phyloP scores from a whole-genome alignment of 1,140 invertebrate species.

The Chironomus tepperi region DNA sequence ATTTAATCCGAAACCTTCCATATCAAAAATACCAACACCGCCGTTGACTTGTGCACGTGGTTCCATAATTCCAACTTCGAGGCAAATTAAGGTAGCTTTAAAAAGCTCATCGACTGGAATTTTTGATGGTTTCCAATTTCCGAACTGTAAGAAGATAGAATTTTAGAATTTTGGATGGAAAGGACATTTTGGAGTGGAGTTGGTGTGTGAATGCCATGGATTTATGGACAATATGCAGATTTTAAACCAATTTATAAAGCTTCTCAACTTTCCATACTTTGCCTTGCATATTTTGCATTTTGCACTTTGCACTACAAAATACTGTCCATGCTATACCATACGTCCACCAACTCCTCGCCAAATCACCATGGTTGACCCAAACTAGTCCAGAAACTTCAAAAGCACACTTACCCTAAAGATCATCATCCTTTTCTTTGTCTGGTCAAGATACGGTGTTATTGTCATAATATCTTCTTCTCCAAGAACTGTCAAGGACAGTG shows the following conservation, averaged over 20 bases:
- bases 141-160: slow-evolving; percentile 40
- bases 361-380: too few species aligned
- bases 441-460: slow-evolving; percentile 64
- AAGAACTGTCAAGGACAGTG: slow-evolving; percentile 53
- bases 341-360: too few species aligned
- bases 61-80: slow-evolving; percentile 65
- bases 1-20: slow-evolving; percentile 55
- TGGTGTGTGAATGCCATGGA: too few species aligned
- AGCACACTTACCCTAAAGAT: slow-evolving; percentile 49
- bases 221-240: too few species aligned
- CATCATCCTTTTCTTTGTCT: slow-evolving; percentile 56
- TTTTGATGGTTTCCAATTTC: slow-evolving; percentile 62
- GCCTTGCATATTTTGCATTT: too few species aligned
- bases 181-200: too few species aligned
- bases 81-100: slow-evolving; percentile 56
- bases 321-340: too few species aligned
- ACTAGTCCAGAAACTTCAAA: too few species aligned
- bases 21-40: slow-evolving; percentile 64
- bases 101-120: slow-evolving; percentile 60
- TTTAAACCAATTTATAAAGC: too few species aligned
- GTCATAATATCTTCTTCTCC: slow-evolving; percentile 59
- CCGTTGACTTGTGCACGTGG: slow-evolving; percentile 64
- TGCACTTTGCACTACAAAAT: too few species aligned
- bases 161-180: slow-evolving; percentile 30
- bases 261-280: too few species aligned